Percentiles rank a stretch among this genome's conserved stretches.
Conservation (phyloP, 2,113 vertebrate species). For the Lepus europaeus region DNA sequence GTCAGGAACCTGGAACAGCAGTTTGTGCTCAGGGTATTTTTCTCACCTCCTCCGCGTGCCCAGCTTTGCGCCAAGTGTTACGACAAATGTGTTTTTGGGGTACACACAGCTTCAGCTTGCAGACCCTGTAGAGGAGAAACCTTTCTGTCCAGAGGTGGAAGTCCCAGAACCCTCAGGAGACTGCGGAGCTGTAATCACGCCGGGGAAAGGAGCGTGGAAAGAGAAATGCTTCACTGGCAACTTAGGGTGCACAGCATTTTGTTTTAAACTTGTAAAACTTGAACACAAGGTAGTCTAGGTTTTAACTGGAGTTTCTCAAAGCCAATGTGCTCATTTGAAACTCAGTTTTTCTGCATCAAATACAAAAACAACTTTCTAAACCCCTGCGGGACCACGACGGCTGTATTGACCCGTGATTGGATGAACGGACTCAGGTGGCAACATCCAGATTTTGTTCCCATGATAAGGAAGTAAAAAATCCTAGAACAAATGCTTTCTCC, state of each 20-base stretch:
- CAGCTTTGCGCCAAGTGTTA: not conserved
- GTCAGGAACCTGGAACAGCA: not conserved
- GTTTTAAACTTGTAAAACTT: not conserved
- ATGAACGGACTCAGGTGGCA: not conserved
- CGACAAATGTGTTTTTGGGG: not conserved
- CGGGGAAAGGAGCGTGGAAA: too few relatives aligned
- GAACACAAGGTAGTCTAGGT: not conserved
- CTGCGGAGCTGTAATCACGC: too few relatives aligned
- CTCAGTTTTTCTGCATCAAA: not conserved
- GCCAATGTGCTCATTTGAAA: not conserved
- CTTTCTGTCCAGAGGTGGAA: not conserved
- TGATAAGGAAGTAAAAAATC: not conserved
- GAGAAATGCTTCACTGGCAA: not conserved
- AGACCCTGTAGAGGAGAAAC: not conserved
- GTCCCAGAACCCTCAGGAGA: not conserved
- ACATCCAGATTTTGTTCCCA: not conserved
- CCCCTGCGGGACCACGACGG: not conserved
- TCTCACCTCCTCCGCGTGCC: not conserved
- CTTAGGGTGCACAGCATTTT: not conserved
- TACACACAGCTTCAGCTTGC: not conserved
- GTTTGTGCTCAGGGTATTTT: not conserved
- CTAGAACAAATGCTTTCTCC: not conserved
- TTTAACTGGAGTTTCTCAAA: not conserved
- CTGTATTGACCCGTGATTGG: not conserved
- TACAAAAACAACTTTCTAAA: not conserved